Evolutionary conservation across 2,113 vertebrate species (phyloP), one percentile per base, ranked within the genome.

Genomic region (Labrus mixtus): DNA sequence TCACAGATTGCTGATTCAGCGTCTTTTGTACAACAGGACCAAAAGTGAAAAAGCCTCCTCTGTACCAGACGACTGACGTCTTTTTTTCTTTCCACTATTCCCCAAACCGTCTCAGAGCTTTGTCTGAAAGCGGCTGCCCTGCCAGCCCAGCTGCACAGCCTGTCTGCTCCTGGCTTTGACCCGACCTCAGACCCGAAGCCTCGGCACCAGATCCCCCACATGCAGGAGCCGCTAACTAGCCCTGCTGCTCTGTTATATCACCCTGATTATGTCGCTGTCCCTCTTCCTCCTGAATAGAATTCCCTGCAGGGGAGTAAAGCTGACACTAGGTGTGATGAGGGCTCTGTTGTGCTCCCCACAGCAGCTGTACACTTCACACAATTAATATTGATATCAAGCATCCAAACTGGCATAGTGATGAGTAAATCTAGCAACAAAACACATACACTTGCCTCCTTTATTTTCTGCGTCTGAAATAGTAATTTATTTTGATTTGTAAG

Each of bases 291-390:
- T 63, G 59, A 63, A 79, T 76, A 13, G 45, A 64, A 57, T 17
- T 61, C 78, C 83, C 83, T 25, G 10, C 39, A 39, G 77, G 53
- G 68, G 58, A 73, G 16, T 64, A 46, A 84, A 73, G 15, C 63
- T 70, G 76, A 78, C 79, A 79, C 57, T 61, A 6, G 81, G 48
- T 81, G 79, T 73, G 76, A 69, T 63, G 72, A 73, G 59, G 19
- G 66, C 61, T 51, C 54, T 55, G 73, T n/a, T 62, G 33, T 64
- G 36, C 23, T 68, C 59, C 73, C 59, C 9, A 12, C 66, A 73
- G 73, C 81, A 81, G 86, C 68, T 86, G 86, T 56, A 43, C 68
- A 59, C 48, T 70, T 70, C 53, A 48, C 69, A 65, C 66, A 54
- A 72, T 83, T 81, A 65, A 84, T 74, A 72, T 83, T 81, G 68